A percentile compares a stretch with the other conserved stretches of the same genome.
These are phyloP conservation scores for Sesamia nonagrioides DNA, from an alignment of 1,140 invertebrate species.

Conservation along the genomic window DNA sequence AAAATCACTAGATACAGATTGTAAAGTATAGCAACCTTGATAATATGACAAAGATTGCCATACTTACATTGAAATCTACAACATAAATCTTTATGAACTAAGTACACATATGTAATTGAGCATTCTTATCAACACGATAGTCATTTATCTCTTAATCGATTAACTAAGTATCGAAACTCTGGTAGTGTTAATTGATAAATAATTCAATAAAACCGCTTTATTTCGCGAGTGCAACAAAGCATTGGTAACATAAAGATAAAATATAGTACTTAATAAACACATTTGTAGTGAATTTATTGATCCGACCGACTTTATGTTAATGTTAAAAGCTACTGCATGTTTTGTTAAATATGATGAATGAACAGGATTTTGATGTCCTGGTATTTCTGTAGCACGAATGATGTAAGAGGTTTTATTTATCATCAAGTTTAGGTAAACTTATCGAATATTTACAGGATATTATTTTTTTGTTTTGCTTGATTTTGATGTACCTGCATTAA, in stretches of 20 bases:
- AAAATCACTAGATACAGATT: background rate
- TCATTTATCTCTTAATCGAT: background rate
- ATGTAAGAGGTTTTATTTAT: background rate
- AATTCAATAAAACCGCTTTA: constrained; percentile 34
- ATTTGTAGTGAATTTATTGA: constrained; percentile 45
- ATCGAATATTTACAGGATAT: too few relatives aligned
- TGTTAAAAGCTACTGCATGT: constrained; percentile 26
- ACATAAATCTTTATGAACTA: constrained; percentile 8
- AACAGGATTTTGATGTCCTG: constrained; percentile 33
- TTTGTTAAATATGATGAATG: constrained; percentile 34
- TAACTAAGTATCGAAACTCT: background rate
- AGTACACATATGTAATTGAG: constrained; percentile 2
- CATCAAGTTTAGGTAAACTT: too few relatives aligned
- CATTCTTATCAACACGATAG: constrained; percentile 4
- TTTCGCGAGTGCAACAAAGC: constrained; percentile 4
- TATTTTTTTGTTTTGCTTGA: too few relatives aligned
- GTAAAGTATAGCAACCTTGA: too few relatives aligned
- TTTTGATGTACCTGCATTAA: too few relatives aligned
- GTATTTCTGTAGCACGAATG: background rate
- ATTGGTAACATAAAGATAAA: constrained; percentile 11
- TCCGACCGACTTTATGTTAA: constrained; percentile 39
- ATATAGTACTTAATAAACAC: constrained; percentile 40
- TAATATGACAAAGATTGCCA: constrained; percentile 20
- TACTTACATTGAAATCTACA: background rate
- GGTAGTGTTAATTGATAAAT: constrained; percentile 29